A percentile compares a stretch with the other conserved stretches of the same genome.
Conservation (phyloP, 2,888 invertebrate species). For the Philereme transversata region DNA sequence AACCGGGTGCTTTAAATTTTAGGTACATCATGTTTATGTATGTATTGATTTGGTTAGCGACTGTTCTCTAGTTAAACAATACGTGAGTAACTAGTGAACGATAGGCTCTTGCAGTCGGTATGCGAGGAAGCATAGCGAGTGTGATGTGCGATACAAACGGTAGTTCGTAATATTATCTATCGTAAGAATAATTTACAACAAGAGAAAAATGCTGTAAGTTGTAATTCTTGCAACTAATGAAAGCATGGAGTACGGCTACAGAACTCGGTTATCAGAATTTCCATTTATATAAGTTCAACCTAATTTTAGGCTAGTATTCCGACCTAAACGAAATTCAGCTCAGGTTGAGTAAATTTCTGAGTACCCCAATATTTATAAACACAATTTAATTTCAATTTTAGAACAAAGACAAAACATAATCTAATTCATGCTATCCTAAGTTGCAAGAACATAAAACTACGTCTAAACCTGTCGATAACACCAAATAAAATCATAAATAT, state of each 20-base stretch:
- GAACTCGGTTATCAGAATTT: no score
- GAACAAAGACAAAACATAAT: neutral
- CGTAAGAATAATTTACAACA: conserved; percentile 33
- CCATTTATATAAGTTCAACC: no score
- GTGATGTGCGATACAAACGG: conserved; percentile 27
- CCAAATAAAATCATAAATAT: conserved; percentile 71
- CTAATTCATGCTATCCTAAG: conserved; percentile 23
- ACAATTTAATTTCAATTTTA: no score
- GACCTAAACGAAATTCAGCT: no score
- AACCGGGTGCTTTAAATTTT: conserved; percentile 84
- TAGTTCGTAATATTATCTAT: conserved; percentile 31
- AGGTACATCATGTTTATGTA: conserved; percentile 73
- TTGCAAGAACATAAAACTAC: conserved; percentile 20
- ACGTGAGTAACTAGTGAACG: conserved; percentile 48
- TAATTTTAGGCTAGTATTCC: no score
- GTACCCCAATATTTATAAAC: no score
- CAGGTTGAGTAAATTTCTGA: no score
- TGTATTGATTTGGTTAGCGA: conserved; percentile 76
- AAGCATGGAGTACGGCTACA: neutral
- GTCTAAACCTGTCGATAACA: conserved; percentile 67
- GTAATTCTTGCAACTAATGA: conserved; percentile 22
- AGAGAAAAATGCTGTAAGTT: conserved; percentile 19
- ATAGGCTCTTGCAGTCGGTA: conserved; percentile 29
- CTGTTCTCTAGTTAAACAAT: conserved; percentile 71
- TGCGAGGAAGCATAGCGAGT: conserved; percentile 21